These are phyloP conservation scores for Catharus fuscescens DNA, from an alignment of 2,113 vertebrate species.

Conservation along the genomic window DNA sequence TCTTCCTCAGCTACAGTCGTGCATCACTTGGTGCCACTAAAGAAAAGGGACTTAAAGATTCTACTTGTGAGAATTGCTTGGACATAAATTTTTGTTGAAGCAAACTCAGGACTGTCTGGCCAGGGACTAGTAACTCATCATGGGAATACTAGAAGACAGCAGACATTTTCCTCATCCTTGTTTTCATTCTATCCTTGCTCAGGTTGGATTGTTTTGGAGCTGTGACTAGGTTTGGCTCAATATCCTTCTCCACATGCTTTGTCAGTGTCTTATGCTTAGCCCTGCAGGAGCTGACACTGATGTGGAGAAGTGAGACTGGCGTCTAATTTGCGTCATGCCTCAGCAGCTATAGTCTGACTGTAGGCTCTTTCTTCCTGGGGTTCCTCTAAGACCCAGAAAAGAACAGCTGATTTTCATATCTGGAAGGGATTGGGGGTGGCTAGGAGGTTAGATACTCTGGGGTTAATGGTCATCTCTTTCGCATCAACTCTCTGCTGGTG, in stretches of 20 bases:
- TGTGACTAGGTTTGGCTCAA: conserved; percentile 11
- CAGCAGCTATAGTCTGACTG: conserved; percentile 51
- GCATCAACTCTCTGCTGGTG: not conserved
- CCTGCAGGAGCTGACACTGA: conserved; percentile 58
- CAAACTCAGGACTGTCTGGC: not conserved
- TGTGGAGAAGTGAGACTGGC: conserved; percentile 30
- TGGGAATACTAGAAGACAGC: not conserved
- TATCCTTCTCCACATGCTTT: conserved; percentile 8
- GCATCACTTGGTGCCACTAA: not conserved
- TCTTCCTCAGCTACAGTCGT: not conserved
- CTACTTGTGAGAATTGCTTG: not conserved
- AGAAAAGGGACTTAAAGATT: not conserved
- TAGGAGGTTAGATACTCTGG: not conserved
- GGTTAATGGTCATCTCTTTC: not conserved
- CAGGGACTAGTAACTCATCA: not conserved
- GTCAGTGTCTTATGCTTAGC: conserved; percentile 26
- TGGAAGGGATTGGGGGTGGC: not conserved
- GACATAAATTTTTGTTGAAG: not conserved
- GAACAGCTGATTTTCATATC: conserved; percentile 48
- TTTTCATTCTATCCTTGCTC: not conserved
- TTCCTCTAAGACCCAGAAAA: conserved; percentile 50
- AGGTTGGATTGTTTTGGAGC: not conserved
- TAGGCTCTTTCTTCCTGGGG: conserved; percentile 47
- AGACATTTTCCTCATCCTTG: not conserved
- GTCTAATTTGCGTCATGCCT: conserved; percentile 64